phyloP scores from a whole-genome alignment of 2,888 invertebrate species.

The Dryocosmus kuriphilus region DNA sequence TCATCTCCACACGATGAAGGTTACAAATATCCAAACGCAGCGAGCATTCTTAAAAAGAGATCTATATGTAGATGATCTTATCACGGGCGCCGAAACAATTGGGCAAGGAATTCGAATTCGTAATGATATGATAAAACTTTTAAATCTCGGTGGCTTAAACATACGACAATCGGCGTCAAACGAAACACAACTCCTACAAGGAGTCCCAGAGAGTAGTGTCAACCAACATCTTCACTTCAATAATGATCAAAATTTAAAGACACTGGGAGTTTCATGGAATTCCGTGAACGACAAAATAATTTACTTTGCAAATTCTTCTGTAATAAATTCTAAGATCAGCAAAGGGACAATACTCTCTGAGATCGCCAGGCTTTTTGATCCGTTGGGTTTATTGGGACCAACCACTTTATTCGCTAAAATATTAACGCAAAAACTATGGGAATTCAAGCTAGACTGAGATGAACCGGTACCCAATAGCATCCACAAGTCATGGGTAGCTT shows the following conservation, averaged over 20 bases:
- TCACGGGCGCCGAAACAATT: not conserved
- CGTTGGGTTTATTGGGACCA: conserved; percentile 52
- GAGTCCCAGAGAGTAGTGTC: not conserved
- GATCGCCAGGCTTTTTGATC: conserved; percentile 47
- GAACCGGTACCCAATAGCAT: too few relatives aligned
- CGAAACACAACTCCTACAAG: too few relatives aligned
- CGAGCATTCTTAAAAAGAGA: conserved; percentile 11
- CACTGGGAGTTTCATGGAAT: conserved; percentile 24
- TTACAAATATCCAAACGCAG: conserved; percentile 43
- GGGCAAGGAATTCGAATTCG: not conserved
- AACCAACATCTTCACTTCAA: conserved; percentile 8
- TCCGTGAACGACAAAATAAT: conserved; percentile 23
- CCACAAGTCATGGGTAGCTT: too few relatives aligned
- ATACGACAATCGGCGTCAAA: conserved; percentile 37
- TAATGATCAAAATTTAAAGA: not conserved
- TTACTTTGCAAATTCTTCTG: conserved; percentile 21
- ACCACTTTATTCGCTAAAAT: conserved; percentile 50
- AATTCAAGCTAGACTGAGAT: too few relatives aligned
- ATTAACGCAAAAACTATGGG: too few relatives aligned
- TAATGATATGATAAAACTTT: not conserved
- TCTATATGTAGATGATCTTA: conserved; percentile 43
- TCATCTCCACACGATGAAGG: conserved; percentile 45
- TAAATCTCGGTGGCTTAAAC: conserved; percentile 9
- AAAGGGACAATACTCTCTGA: too few relatives aligned
- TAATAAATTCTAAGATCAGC: not conserved